Conservation (phyloP, 2,113 vertebrate genomes). For the Mobula hypostoma region DNA sequence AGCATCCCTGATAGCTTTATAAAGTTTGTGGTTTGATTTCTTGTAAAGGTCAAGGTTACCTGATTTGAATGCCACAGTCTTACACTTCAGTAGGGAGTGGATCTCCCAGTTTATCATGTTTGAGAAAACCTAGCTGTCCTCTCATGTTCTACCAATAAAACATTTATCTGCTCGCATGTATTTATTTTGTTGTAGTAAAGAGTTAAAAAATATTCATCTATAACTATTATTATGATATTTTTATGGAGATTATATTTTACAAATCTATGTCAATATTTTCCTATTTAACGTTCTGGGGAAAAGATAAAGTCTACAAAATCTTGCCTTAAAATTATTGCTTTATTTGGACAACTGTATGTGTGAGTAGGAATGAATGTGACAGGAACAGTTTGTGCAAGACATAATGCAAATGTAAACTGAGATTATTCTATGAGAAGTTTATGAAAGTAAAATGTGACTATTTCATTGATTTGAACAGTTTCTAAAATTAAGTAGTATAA, state of each 20-base stretch:
- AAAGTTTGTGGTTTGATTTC: no score
- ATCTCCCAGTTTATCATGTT: no score
- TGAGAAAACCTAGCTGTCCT: no score
- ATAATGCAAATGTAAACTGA: not conserved
- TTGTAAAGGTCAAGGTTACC: no score
- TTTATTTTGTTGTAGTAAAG: not conserved
- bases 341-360: not conserved
- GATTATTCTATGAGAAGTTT: not conserved
- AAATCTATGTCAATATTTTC: not conserved
- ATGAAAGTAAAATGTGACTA: not conserved
- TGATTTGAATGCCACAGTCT: no score
- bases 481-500: not conserved
- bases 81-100: no score
- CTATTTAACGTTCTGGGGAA: not conserved
- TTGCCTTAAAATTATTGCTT: not conserved
- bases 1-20: no score
- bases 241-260: not conserved
- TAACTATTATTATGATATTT: not conserved
- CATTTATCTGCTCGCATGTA: not conserved
- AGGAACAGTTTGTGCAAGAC: conserved; percentile 11
- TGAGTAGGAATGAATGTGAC: conserved; percentile 3
- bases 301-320: not conserved
- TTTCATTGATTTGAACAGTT: conserved; percentile 5
- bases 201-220: not conserved
- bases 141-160: not conserved